Evolutionary conservation across 2,113 vertebrate species (phyloP).

Genomic region (Toxotes chatareus): DNA sequence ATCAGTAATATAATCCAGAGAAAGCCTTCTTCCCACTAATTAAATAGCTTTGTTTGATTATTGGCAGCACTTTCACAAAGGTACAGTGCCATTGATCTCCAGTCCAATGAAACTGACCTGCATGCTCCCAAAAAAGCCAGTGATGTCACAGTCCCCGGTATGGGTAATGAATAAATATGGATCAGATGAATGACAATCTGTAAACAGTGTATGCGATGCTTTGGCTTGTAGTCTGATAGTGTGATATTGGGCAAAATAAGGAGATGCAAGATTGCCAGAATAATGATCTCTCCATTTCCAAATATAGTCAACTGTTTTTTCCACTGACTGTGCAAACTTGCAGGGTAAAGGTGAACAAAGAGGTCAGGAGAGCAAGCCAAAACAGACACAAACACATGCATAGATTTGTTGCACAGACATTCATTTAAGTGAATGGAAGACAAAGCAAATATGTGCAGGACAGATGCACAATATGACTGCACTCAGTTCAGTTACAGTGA

Average conservation of each 20-base stretch:
- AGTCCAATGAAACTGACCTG: not conserved
- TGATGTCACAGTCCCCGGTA: not conserved
- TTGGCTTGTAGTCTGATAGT: not conserved
- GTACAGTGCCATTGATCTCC: not conserved
- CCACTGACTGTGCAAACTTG: not conserved
- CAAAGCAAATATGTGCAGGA: not conserved
- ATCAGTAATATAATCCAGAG: not conserved
- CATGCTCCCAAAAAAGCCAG: not conserved
- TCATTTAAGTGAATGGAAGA: not conserved
- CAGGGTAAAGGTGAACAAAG: not conserved
- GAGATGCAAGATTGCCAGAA: not conserved
- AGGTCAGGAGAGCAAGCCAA: not conserved
- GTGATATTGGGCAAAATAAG: not conserved
- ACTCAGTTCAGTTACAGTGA: not conserved
- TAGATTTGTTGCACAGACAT: not conserved
- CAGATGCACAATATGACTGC: not conserved
- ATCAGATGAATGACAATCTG: not conserved
- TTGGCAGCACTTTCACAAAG: not conserved
- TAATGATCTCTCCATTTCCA: not conserved
- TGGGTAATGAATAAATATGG: conserved; percentile 13
- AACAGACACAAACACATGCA: not conserved
- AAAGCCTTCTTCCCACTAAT: not conserved
- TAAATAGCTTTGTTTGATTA: conserved; percentile 4
- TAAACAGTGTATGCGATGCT: not conserved
- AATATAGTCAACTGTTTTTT: not conserved